phyloP scores from a whole-genome alignment of 2,888 invertebrate genomes.

The Epiblema foenella region DNA sequence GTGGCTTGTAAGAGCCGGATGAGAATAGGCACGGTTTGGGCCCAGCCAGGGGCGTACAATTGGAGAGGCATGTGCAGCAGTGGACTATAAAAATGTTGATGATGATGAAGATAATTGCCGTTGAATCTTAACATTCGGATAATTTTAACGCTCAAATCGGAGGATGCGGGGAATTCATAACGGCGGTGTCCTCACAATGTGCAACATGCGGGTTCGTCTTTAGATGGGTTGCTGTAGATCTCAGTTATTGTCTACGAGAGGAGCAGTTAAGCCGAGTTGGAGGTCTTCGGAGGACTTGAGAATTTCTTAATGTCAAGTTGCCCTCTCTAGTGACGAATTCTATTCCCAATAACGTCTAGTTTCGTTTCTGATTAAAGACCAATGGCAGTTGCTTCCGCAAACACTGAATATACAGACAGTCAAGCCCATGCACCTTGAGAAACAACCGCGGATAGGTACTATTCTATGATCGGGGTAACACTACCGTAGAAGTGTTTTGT shows the following conservation, averaged over 20 bases:
- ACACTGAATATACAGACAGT: no score
- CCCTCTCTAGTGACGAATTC: neutral
- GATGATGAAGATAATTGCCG: no score
- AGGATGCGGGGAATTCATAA: no score
- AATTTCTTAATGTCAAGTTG: neutral
- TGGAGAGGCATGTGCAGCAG: neutral
- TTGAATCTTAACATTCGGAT: neutral
- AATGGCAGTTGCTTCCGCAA: neutral
- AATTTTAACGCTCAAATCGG: no score
- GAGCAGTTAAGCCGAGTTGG: neutral
- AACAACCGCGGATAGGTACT: no score
- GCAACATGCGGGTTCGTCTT: neutral
- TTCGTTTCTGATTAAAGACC: neutral
- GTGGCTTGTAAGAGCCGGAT: neutral
- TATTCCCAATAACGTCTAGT: neutral
- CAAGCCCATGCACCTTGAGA: no score
- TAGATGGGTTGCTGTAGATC: neutral
- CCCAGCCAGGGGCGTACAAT: no score
- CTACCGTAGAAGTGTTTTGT: neutral
- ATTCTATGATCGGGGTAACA: no score
- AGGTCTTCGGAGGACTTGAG: no score
- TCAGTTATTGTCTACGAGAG: neutral
- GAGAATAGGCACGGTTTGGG: no score
- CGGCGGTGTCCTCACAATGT: no score
- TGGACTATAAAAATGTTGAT: no score